Conservation (phyloP, 2,797 vertebrate genomes). For the Catostomus latipinnis region DNA sequence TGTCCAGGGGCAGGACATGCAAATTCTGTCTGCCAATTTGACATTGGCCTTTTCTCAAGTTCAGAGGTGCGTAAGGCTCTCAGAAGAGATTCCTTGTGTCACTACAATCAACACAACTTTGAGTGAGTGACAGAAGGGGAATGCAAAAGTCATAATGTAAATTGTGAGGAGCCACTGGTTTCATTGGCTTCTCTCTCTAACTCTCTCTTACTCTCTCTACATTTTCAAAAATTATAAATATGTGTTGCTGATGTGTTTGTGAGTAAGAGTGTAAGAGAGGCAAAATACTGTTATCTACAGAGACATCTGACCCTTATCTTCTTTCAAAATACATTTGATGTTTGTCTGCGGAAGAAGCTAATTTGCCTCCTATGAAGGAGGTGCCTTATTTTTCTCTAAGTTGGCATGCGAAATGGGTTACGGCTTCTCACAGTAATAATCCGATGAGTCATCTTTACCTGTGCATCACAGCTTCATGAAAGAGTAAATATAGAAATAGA, state of each 20-base stretch:
- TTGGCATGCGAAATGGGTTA: constrained; percentile 32
- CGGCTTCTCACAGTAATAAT: constrained; percentile 61
- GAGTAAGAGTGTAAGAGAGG: background rate
- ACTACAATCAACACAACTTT: background rate
- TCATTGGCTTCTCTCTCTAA: background rate
- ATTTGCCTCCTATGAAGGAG: constrained; percentile 61
- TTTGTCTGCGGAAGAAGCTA: constrained; percentile 32
- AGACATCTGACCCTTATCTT: constrained; percentile 34
- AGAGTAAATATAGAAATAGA: constrained; percentile 27
- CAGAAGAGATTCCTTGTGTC: background rate
- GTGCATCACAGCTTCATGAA: background rate
- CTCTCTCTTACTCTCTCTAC: too few relatives aligned
- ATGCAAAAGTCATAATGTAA: constrained; percentile 13
- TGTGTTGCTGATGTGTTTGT: constrained; percentile 6
- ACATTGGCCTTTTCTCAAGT: too few relatives aligned
- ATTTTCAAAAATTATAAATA: constrained; percentile 10
- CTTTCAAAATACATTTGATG: constrained; percentile 46
- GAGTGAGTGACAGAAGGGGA: background rate
- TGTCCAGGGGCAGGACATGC: too few relatives aligned
- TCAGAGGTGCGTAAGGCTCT: too few relatives aligned
- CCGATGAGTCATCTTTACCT: constrained; percentile 61
- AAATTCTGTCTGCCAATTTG: too few relatives aligned
- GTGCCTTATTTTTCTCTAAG: constrained; percentile 55
- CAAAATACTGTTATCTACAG: constrained; percentile 35
- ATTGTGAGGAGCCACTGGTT: background rate